Evolutionary conservation across 1,140 invertebrate species (phyloP), one percentile per base, ranked within the genome.

Genomic region (Drosophila eugracilis): DNA sequence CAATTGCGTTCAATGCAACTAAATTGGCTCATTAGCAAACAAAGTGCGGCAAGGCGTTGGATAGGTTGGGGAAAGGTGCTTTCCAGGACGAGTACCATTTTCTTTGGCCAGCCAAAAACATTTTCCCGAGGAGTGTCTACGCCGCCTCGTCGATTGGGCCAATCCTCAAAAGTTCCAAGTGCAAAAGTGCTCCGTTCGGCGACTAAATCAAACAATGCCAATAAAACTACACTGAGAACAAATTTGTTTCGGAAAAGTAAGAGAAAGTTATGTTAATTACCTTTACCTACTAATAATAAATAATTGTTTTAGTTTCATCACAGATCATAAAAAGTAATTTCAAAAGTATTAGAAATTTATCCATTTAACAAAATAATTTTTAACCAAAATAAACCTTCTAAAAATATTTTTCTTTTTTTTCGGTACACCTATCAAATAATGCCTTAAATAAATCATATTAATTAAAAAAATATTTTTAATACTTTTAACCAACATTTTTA

Each of bases 21-120:
- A 86, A 86, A 86, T 86, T 88, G 81, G 69, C 81, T 86, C 81
- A 86, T 86, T 86, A 86, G 83, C 62, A 73, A 72, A 78, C 81
- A 86, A 73, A 80, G 73, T 65, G 77, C 34, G 53, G 17, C 39
- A 28, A 21, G 67, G 24, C 24, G 53, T 10, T 6, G 36, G 30
- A 0, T 12, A n/a, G 17, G 10, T n/a, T 12, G 12, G 2, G 9
- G 19, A 4, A 15, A 5, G 41, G 30, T 34, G 41, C 14, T n/a
- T 17, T 30, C 17, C 24, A 30, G 28, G 21, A 45, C 28, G 34
- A 71, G 34, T 41, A 28, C 17, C 41, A 42, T 53, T 53, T 73
- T 72, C 48, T 73, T 62, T 72, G 34, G 70, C 30, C 65, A 19
- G 44, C 39, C 53, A 50, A 58, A 58, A 70, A 57, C 53, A 47